These are phyloP conservation scores for Actinernus sp. DNA, from an alignment of 92 coral and sea anemone genomes.

Conservation along the genomic window DNA sequence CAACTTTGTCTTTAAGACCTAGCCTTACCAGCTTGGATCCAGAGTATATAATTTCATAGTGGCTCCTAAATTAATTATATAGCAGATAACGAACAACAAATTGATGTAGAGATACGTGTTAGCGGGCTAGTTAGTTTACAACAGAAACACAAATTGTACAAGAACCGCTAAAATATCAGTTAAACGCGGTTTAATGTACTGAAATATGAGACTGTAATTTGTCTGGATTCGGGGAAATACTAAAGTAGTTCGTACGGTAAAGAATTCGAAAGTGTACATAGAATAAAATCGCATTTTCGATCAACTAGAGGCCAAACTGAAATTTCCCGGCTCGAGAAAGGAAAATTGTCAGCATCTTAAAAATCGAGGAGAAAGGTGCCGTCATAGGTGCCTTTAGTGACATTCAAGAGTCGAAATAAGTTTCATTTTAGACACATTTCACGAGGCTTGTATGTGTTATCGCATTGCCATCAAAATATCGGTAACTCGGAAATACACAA, in stretches of 20 bases:
- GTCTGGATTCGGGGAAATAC: neutral
- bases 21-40: neutral
- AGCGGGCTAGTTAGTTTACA: neutral
- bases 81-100: neutral
- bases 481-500: constrained; percentile 28
- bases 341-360: neutral
- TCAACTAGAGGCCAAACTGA: constrained; percentile 1
- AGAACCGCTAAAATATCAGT: too few relatives aligned
- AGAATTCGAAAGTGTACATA: neutral
- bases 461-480: constrained; percentile 25
- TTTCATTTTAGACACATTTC: constrained; percentile 22
- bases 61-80: neutral
- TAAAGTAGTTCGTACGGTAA: constrained; percentile 3
- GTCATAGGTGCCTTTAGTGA: too few relatives aligned
- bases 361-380: neutral
- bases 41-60: constrained; percentile 5
- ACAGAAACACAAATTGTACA: too few relatives aligned
- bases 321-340: constrained; percentile 3
- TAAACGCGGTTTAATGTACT: neutral
- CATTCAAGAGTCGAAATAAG: constrained; percentile 3
- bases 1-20: too few relatives aligned
- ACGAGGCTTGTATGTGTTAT: constrained; percentile 17
- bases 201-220: constrained; percentile 39
- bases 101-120: neutral
- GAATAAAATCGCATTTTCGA: constrained; percentile 8